Evolutionary conservation across 2,888 invertebrate species (phyloP), one percentile per base, ranked within the genome.

Genomic region (Cetonia aurata): DNA sequence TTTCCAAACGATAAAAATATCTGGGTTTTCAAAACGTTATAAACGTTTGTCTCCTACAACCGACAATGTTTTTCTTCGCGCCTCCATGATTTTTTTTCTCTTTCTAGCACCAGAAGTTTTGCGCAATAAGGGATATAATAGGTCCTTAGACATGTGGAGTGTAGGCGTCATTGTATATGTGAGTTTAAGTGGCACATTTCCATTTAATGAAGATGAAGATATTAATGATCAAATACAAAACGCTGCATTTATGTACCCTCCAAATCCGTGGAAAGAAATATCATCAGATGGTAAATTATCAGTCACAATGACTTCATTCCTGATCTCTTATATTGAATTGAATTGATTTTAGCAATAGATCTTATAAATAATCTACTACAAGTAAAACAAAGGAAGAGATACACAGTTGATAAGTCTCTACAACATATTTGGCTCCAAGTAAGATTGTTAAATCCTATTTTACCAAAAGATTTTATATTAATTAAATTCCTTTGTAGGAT

Each of bases 211-310:
- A 86, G 99, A 99, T 85, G 99, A 99, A 86, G 99, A 99, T 84
- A 99, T 99, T 81, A 95, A 97, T 85, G 99, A 99, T 85, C 99
- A 99, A 87, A 99, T 99, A 76, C 98, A 99, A 86, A 99, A 99
- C 87, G 99, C 99, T 41, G 98, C 98, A 69, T 99, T 99, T 85
- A 99, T 99, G 99, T 99, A 99, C 87, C 99, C 99, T 50, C 95
- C 96, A 19, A 92, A 92, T 84, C 98, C 99, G 0, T 99, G 99
- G 99, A 94, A 95, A 81, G 96, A 97, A 84, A 96, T 99, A 81
- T 98, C 98, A 31, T 90, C 91, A 56, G 92, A 95, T 84, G 96
- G 95, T 95, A 86, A 83, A 78, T 37, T 6, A 6, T 37, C 37
- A 37, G 6, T 37, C 1, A 25, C 4, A 25, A 3, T 25, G 25